Percentiles rank a stretch among this genome's conserved stretches.
Conservation (phyloP, 2,888 invertebrate genomes). For the Auanema freiburgensis region DNA sequence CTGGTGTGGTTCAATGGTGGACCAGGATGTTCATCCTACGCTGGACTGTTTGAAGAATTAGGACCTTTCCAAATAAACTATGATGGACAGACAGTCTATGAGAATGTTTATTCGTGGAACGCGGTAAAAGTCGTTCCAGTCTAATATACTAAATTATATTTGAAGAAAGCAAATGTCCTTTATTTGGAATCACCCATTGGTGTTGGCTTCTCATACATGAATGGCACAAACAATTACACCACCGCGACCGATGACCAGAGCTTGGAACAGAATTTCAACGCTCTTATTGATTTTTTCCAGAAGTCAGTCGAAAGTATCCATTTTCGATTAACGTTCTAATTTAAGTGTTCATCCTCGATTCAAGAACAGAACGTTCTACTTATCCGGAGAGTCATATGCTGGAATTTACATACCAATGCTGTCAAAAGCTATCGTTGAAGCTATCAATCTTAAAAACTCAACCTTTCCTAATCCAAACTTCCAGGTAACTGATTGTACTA, state of each 20-base stretch:
- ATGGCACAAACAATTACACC: slow-evolving; percentile 16
- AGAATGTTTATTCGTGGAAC: slow-evolving; percentile 63
- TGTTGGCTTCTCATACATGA: slow-evolving; percentile 62
- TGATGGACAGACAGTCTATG: slow-evolving; percentile 44
- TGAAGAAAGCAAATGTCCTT: slow-evolving; percentile 67
- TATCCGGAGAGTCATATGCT: slow-evolving; percentile 67
- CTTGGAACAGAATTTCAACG: slow-evolving; percentile 65
- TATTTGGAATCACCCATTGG: slow-evolving; percentile 68
- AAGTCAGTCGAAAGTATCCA: slow-evolving; percentile 53
- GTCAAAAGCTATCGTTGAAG: slow-evolving; percentile 56
- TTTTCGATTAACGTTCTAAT: background rate
- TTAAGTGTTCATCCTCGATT: slow-evolving; percentile 64
- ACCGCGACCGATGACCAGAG: slow-evolving; percentile 45
- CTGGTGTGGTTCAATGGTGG: slow-evolving; percentile 67
- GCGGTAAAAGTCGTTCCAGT: slow-evolving; percentile 44
- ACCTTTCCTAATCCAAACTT: slow-evolving; percentile 42
- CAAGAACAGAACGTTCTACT: slow-evolving; percentile 65
- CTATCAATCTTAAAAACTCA: slow-evolving; percentile 28
- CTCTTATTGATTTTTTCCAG: slow-evolving; percentile 67
- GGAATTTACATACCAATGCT: slow-evolving; percentile 68
- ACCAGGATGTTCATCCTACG: slow-evolving; percentile 60
- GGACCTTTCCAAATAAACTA: slow-evolving; percentile 34
- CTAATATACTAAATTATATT: too few species aligned
- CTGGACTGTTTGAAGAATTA: slow-evolving; percentile 38
- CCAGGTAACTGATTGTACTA: slow-evolving; percentile 18